Evolutionary conservation across 2,888 invertebrate genomes (phyloP).

Genomic region (Platycnemis pennipes): DNA sequence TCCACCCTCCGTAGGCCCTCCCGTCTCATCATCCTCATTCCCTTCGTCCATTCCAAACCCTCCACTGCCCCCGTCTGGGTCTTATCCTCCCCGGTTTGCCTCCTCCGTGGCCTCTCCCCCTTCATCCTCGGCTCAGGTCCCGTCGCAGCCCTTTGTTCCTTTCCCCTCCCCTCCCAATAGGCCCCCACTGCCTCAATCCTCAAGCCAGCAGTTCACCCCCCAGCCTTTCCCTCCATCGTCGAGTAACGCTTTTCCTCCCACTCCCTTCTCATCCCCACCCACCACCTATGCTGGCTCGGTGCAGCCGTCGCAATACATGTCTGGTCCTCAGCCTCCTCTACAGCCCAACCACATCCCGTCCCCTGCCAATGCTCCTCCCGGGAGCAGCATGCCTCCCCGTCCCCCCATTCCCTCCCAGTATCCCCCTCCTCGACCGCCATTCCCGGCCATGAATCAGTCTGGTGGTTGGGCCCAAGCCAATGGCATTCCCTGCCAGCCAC

Average conservation of each 20-base stretch:
- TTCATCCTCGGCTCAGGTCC: neutral
- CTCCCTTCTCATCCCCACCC: neutral
- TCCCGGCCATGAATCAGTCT: constrained; percentile 33
- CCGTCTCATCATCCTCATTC: neutral
- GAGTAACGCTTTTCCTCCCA: neutral
- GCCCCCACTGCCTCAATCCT: constrained; percentile 28
- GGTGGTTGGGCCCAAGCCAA: constrained; percentile 38
- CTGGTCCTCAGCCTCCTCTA: constrained; percentile 12
- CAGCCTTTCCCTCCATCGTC: constrained; percentile 5
- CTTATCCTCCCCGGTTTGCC: neutral
- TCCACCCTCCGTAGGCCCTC: neutral
- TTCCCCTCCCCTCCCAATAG: neutral
- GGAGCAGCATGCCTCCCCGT: constrained; percentile 27
- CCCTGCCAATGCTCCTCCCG: neutral
- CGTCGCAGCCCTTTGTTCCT: neutral
- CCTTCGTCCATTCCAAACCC: neutral
- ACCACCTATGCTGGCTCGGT: neutral
- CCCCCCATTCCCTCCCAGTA: neutral
- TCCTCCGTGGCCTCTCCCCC: neutral
- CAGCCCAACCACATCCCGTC: neutral
- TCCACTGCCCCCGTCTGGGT: neutral
- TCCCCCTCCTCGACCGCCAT: neutral
- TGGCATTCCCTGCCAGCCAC: constrained; percentile 31
- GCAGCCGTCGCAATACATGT: constrained; percentile 23
- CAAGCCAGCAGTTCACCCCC: neutral